Evolutionary conservation across 2,888 invertebrate genomes (phyloP), one percentile per base, ranked within the genome.

Genomic region (Ferdinandea cuprea): DNA sequence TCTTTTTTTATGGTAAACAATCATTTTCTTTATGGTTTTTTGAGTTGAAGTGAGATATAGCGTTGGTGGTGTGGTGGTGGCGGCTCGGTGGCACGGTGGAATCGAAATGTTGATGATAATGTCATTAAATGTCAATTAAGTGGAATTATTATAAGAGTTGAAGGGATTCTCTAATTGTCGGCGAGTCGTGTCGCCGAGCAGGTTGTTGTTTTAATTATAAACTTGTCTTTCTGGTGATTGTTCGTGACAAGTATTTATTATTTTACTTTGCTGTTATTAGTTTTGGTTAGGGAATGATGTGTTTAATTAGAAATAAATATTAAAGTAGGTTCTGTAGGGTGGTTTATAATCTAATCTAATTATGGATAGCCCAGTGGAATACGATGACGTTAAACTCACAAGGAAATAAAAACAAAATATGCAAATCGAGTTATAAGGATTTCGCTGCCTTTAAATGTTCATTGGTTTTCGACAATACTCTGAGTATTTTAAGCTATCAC

Each of bases 1-100:
- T 42, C 40, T 13, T 9, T 59, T 52, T 44, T 30, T 46, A 65
- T 63, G 56, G 54, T 11, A 30, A 73, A 46, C 48, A 63, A 44
- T 52, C 21, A 59, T 71, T 42, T 59, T 50, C 4, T 48, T 46
- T 35, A 37, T 54, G 17, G 21, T 11, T 44, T 25, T 11, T 28
- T 5, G 13, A 25, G 11, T 13, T 17, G 5, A 0, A 6, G 32
- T 28, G 15, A 44, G 28, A 19, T 13, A n/a, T n/a, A n/a, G n/a
- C n/a, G n/a, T n/a, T n/a, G n/a, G n/a, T n/a, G n/a, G n/a, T n/a
- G n/a, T n/a, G n/a, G n/a, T n/a, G n/a, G n/a, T n/a, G n/a, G n/a
- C n/a, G n/a, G n/a, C n/a, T n/a, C n/a, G n/a, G n/a, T n/a, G n/a
- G n/a, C n/a, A 44, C 2, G 17, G 11, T 3, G 30, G 8, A 9